These are phyloP conservation scores for Fratercula arctica DNA, from an alignment of 2,797 vertebrate species.

Conservation along the genomic window DNA sequence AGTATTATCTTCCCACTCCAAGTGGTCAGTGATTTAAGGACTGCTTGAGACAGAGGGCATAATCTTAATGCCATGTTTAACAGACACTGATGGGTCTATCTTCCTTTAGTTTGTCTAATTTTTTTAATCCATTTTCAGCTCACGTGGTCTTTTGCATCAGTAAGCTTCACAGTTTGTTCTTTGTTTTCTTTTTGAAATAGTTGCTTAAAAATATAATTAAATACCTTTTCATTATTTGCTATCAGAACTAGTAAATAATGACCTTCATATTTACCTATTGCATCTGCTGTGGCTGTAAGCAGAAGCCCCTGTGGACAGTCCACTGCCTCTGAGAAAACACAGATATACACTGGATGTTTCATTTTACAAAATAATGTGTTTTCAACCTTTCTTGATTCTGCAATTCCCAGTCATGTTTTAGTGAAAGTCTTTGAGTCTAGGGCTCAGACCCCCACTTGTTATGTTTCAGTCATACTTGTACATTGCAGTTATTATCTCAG, in stretches of 20 bases:
- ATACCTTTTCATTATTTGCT: neutral
- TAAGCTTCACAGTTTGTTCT: neutral
- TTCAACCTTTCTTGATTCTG: neutral
- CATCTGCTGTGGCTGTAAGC: neutral
- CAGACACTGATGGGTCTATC: neutral
- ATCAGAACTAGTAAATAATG: neutral
- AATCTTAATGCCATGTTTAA: neutral
- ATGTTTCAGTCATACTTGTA: neutral
- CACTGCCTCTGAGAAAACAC: neutral
- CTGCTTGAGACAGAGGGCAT: neutral
- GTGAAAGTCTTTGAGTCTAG: neutral
- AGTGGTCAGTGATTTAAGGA: neutral
- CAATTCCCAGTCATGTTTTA: neutral
- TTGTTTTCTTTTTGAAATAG: neutral
- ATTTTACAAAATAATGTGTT: neutral
- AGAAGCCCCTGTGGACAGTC: neutral
- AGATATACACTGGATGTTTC: neutral
- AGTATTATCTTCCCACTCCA: neutral
- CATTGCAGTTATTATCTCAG: neutral
- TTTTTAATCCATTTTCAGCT: neutral
- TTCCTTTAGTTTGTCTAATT: neutral
- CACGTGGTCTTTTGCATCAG: neutral
- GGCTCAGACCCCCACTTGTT: neutral
- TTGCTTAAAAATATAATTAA: neutral
- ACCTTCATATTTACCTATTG: neutral